Conservation (phyloP, 2,113 vertebrate species). For the Petrocephalus microphthalmus region DNA sequence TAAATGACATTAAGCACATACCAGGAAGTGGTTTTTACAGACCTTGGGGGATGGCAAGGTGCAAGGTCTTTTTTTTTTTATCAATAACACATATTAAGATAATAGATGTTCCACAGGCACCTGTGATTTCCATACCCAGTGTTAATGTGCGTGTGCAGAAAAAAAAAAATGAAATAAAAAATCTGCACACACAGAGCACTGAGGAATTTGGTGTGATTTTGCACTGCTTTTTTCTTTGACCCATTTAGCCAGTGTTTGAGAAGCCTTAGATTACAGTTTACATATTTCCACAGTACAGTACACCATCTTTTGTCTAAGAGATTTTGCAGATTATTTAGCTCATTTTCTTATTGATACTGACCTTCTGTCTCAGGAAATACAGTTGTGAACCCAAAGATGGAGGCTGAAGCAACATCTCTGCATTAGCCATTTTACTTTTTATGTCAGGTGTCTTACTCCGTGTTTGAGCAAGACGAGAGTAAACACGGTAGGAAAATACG, state of each 20-base stretch:
- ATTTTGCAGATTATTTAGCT: too few species aligned
- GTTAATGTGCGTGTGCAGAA: background rate
- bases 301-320: background rate
- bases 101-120: conserved; percentile 13
- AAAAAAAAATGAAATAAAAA: too few species aligned
- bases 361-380: background rate
- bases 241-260: background rate
- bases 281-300: background rate
- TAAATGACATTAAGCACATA: conserved; percentile 44
- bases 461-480: conserved; percentile 58
- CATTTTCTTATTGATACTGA: background rate
- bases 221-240: background rate
- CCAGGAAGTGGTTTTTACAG: conserved; percentile 59
- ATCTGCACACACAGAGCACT: background rate
- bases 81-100: conserved; percentile 17
- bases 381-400: background rate
- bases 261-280: too few species aligned
- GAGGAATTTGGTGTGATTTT: background rate
- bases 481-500: conserved; percentile 49
- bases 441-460: conserved; percentile 45
- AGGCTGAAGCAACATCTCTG: conserved; percentile 46
- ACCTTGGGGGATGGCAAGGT: conserved; percentile 35
- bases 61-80: conserved; percentile 29
- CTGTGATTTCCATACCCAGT: background rate
- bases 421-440: conserved; percentile 51